Evolutionary conservation across 1,140 invertebrate genomes (phyloP), one percentile per base, ranked within the genome.

Genomic region (Venustaconcha ellipsiformis): DNA sequence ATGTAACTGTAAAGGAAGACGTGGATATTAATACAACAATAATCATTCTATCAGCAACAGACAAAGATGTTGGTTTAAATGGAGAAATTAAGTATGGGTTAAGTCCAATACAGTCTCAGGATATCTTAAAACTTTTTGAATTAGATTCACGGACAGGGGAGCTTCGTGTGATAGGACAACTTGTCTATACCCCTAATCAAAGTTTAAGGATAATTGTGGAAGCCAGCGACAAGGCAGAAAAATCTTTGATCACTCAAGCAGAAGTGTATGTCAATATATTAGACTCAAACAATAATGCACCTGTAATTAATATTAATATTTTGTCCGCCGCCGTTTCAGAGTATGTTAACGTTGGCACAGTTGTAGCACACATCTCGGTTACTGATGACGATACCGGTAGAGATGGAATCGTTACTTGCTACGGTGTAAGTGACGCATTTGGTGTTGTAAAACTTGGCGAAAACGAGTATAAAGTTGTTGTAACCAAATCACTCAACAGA

Each of bases 21-120:
- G 74, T 78, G 12, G 67, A 64, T 84, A 96, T 96, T 2, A 83
- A 3, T 96, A 98, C 75, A 8, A 97, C 86, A 95, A 96, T 48
- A 95, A 95, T 85, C 1, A 92, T 97, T 95, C 94, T 98, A 65
- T 95, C 94, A 66, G 97, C 97, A 0, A 95, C 94, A 26, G 97
- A 99, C 90, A 94, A 95, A 1, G 97, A 99, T 91, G 97, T 96
- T 83, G 97, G 97, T 20, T 94, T 96, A 20, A 99, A 98, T 89
- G 95, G 96, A 0, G 94, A 96, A 90, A 95, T 99, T 23, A 96
- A 96, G 89, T 99, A 98, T 91, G 56, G 92, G 74, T 90, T 97
- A 67, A 93, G 71, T 30, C 64, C 80, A 6, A 66, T 72, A 20
- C 84, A 85, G 70, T 71, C 80, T 20, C 73, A 77, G 18, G 75